Base-by-base conservation (phyloP, 1,140 invertebrate genomes). In the Muscidifurax raptorellus region DNA sequence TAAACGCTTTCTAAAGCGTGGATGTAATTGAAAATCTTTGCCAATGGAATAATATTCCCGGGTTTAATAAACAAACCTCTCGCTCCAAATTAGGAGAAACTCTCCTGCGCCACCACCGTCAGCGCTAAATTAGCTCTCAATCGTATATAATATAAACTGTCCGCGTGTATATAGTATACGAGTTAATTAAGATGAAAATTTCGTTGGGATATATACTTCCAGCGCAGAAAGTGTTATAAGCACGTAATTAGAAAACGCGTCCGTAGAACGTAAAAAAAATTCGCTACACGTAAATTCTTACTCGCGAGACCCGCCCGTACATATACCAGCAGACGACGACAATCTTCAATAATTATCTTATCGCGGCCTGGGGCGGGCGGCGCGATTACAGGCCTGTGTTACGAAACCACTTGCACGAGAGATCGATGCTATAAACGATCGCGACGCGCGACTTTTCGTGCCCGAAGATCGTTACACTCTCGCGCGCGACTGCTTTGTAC, bases 331-430 rank as follows among this genome's bases (percentile, higher is more conserved):
- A 40, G 36, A 40, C 9, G 12, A 32, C 25, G 32, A 83, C n/a
- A 83, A 71, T 83, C 64, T 78, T 83, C 28, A n/a, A 32, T n/a
- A 47, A 83, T 69, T 77, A 83, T 83, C 75, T 83, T 78, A 83
- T 83, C 81, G 74, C 30, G 18, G 0, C 18, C 40, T 25, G 52
- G 30, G 64, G 18, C 25, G 72, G 74, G 72, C 72, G 25, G 36
- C 22, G 52, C 52, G 22, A 59, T 59, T 59, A 59, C 52, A 59
- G 18, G 52, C 22, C 44, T 47, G 44, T n/a, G 52, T 59, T 59
- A n/a, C 52, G 18, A 22, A 59, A 52, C 13, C 15, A 5, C 5
- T 2, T 6, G 5, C 32, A 15, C 47, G 13, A n/a, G 18, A 59
- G 52, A 59, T 59, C 52, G 52, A 59, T 59, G 52, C 18, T 59